phyloP scores from a whole-genome alignment of 92 coral and sea anemone species.

The Scolanthus callimorphus region DNA sequence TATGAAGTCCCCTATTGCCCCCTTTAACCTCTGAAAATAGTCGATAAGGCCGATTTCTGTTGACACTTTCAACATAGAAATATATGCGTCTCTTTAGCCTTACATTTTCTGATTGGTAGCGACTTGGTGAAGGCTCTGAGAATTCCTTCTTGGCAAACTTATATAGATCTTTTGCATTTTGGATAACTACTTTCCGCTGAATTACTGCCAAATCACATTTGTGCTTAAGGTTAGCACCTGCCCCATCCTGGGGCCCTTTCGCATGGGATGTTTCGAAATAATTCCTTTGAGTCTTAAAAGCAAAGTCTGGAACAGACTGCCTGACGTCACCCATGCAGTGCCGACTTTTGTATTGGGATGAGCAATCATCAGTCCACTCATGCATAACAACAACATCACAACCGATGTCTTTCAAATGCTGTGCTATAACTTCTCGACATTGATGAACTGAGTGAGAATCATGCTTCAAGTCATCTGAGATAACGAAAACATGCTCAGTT shows the following conservation, averaged over 20 bases:
- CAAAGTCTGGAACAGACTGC: constrained; percentile 16
- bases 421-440: constrained; percentile 9
- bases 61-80: no score
- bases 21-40: constrained; percentile 26
- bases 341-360: constrained; percentile 49
- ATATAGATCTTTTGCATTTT: constrained; percentile 24
- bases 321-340: constrained; percentile 50
- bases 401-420: constrained; percentile 12
- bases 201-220: constrained; percentile 40
- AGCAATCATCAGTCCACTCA: constrained; percentile 58
- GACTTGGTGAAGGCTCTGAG: constrained; percentile 13
- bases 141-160: constrained; percentile 11
- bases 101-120: constrained; percentile 39
- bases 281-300: constrained; percentile 20
- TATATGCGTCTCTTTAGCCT: constrained; percentile 19
- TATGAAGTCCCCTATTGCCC: constrained; percentile 38
- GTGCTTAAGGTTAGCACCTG: constrained; percentile 52
- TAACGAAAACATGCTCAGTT: constrained; percentile 13
- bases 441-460: constrained; percentile 37
- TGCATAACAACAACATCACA: constrained; percentile 25
- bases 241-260: constrained; percentile 60
- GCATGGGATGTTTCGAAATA: constrained; percentile 54
- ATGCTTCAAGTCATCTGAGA: constrained; percentile 14
- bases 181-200: constrained; percentile 16
- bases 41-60: constrained; percentile 15